A percentile compares a stretch with the other conserved stretches of the same genome.
phyloP scores from a whole-genome alignment of 1,140 invertebrate genomes.

The Listronotus bonariensis region DNA sequence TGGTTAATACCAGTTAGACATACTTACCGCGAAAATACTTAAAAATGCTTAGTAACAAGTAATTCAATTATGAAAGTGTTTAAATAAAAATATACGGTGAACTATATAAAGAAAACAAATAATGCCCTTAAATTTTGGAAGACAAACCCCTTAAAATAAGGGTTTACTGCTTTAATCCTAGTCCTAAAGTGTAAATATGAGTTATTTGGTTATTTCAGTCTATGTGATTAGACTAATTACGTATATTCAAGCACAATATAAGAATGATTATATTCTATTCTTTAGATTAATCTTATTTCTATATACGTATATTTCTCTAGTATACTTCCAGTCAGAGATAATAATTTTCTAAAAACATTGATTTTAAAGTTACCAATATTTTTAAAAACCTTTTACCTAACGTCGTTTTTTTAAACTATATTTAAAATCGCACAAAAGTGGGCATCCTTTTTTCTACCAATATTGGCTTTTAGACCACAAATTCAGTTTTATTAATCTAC shows the following conservation, averaged over 20 bases:
- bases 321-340: background rate
- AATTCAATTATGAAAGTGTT: no score
- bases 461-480: no score
- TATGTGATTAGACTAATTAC: conserved; percentile 15
- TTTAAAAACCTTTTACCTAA: no score
- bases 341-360: background rate
- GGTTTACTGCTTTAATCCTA: background rate
- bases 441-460: no score
- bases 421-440: no score
- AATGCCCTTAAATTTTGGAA: conserved; percentile 10
- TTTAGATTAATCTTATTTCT: conserved; percentile 2
- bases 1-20: no score
- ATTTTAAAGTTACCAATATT: no score
- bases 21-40: no score
- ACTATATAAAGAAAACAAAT: background rate
- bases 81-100: no score
- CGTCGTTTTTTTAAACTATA: no score
- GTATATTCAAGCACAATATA: conserved; percentile 19
- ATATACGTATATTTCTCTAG: conserved; percentile 6
- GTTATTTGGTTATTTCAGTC: conserved; percentile 26
- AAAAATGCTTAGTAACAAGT: no score
- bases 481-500: no score
- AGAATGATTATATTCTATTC: background rate
- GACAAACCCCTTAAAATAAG: conserved; percentile 8
- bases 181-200: background rate